Percentiles rank a stretch among this genome's conserved stretches.
Evolutionary conservation across 2,797 vertebrate genomes (phyloP).

Genomic region (Paedocypris micromegethes): DNA sequence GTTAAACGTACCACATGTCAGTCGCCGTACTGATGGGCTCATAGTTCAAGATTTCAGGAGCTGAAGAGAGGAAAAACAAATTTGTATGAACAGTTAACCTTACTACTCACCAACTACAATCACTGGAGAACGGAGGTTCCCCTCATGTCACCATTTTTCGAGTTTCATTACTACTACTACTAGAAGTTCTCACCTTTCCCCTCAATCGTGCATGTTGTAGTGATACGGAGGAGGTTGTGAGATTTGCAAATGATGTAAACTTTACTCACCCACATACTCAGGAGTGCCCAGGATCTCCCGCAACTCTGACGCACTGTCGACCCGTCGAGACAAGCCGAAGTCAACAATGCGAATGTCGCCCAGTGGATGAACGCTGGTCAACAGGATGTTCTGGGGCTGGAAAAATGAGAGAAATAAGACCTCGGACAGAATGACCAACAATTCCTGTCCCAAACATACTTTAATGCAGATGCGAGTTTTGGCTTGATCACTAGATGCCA

Average conservation of each 20-base stretch:
- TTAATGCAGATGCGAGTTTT: no score
- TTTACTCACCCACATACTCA: slow-evolving; percentile 78
- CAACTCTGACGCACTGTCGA: slow-evolving; percentile 71
- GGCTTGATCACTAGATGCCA: no score
- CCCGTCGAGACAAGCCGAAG: slow-evolving; percentile 75
- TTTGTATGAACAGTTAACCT: not conserved
- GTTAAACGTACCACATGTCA: slow-evolving; percentile 78
- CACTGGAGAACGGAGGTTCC: not conserved
- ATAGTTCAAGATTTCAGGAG: slow-evolving; percentile 78
- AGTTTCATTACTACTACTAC: not conserved
- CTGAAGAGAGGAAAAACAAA: slow-evolving; percentile 52
- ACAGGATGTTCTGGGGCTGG: slow-evolving; percentile 79
- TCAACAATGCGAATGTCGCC: slow-evolving; percentile 82
- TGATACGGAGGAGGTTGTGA: not conserved
- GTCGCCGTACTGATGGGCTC: slow-evolving; percentile 78
- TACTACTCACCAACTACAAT: not conserved
- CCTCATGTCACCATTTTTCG: not conserved
- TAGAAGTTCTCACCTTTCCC: slow-evolving; percentile 1
- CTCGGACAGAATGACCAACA: not conserved
- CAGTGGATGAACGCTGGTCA: slow-evolving; percentile 72
- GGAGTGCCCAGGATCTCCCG: slow-evolving; percentile 79
- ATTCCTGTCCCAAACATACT: no score
- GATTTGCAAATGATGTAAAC: slow-evolving; percentile 2
- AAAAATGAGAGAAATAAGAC: slow-evolving; percentile 34
- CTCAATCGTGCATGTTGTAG: not conserved